Base-by-base conservation (phyloP, 2,888 invertebrate species). In the Diaprepes abbreviatus region DNA sequence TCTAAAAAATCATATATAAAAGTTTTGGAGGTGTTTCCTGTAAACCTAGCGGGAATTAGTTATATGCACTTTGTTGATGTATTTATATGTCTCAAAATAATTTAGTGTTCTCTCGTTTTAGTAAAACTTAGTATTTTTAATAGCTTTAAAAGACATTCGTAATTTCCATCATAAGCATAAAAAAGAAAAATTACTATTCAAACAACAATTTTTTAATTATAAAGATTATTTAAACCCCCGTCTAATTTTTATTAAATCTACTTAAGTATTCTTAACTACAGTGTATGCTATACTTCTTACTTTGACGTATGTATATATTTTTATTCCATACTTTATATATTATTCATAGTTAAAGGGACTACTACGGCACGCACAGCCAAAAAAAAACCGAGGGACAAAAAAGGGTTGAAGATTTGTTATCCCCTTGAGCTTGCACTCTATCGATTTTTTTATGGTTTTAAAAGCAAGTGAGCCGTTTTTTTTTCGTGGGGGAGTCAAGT, bases 381-480 rank as follows among this genome's bases (percentile, higher is more conserved):
- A 71, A 71, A 70, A 62, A 66, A 63, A 10, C 66, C 50, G 43
- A 63, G 66, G 71, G 52, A 50, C 48, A 70, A 68, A 68, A 71
- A 71, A 71, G 71, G 71, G 71, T 71, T 71, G 71, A 71, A 71
- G 71, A 71, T 66, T 71, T 71, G 71, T 71, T 66, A 71, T 71
- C 66, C 71, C 71, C 71, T 64, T 71, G 64, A 71, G 72, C 60
- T 66, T 72, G 72, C 72, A 72, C 64, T 68, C 57, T 72, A 74
- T 74, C 72, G 74, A 73, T 75, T 75, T 73, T 72, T 72, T 73
- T 73, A 65, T 55, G 71, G 69, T 70, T 72, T 76, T 74, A 74
- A 75, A 76, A 74, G 74, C 75, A 74, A 74, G 75, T 75, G 74
- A 71, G 65, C 58, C 60, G 69, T 75, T 75, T 77, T 78, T 71